A percentile compares a stretch with the other conserved stretches of the same genome.
These are phyloP conservation scores for Aspidiotus destructor DNA, from an alignment of 2,888 invertebrate species.

Conservation along the genomic window DNA sequence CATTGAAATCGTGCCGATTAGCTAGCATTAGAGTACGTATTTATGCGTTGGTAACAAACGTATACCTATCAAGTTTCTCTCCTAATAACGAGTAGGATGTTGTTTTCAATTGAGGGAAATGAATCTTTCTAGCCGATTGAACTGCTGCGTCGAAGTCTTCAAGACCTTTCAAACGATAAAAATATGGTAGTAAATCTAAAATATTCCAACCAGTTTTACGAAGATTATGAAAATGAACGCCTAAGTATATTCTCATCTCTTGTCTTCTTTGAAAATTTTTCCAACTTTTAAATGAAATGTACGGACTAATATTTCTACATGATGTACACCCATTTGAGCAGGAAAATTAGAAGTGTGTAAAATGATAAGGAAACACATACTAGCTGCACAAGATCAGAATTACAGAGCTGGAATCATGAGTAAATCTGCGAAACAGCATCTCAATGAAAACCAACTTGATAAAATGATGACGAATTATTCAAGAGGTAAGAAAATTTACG, in stretches of 20 bases:
- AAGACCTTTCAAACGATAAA: slow-evolving; percentile 41
- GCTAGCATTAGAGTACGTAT: slow-evolving; percentile 45
- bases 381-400: not conserved
- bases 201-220: slow-evolving; percentile 36
- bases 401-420: too few species aligned
- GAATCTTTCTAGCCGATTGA: slow-evolving; percentile 41
- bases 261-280: too few species aligned
- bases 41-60: not conserved
- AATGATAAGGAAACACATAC: slow-evolving; percentile 23
- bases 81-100: too few species aligned
- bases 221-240: slow-evolving; percentile 37
- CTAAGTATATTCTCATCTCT: slow-evolving; percentile 35
- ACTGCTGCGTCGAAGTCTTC: slow-evolving; percentile 41
- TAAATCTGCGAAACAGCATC: not conserved
- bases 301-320: too few species aligned
- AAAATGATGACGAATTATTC: too few species aligned
- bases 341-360: slow-evolving; percentile 28
- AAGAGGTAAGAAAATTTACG: slow-evolving; percentile 3
- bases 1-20: slow-evolving; percentile 46
- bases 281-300: too few species aligned
- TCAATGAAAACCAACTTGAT: not conserved
- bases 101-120: not conserved
- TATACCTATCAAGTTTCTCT: not conserved
- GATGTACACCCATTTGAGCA: not conserved
- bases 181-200: slow-evolving; percentile 34